These are phyloP conservation scores for Muntiacus muntjak DNA, from an alignment of 2,113 vertebrate species.

Conservation along the genomic window DNA sequence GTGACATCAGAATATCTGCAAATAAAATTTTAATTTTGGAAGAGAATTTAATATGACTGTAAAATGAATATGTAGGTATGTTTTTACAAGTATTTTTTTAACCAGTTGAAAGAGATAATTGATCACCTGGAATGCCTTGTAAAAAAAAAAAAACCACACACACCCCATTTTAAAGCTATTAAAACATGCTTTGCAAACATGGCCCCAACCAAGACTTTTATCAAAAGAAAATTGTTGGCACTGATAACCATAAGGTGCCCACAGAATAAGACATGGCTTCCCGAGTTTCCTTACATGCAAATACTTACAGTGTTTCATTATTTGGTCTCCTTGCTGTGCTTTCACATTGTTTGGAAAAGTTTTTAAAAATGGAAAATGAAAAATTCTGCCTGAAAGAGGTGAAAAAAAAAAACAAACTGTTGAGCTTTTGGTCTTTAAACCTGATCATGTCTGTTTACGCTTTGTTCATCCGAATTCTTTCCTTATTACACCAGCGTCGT, in stretches of 20 bases:
- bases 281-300: conserved; percentile 39
- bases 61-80: background rate
- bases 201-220: conserved; percentile 46
- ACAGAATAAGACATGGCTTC: background rate
- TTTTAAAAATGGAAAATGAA: conserved; percentile 83
- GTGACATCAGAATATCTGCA: background rate
- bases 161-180: conserved; percentile 40
- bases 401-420: conserved; percentile 41
- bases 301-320: conserved; percentile 85
- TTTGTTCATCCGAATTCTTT: conserved; percentile 50
- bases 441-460: conserved; percentile 44
- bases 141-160: background rate
- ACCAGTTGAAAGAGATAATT: background rate
- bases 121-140: background rate
- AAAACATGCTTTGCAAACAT: conserved; percentile 52
- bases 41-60: background rate
- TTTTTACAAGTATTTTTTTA: background rate
- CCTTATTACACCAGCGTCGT: background rate
- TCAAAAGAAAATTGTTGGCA: conserved; percentile 21
- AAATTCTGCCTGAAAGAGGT: conserved; percentile 84
- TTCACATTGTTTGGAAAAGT: conserved; percentile 88
- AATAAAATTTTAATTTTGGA: conserved; percentile 2
- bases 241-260: conserved; percentile 6
- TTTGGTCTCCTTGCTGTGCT: conserved; percentile 67
- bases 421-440: conserved; percentile 58